These are phyloP conservation scores for Hippopotamus amphibius DNA, from an alignment of 2,113 vertebrate species.

Conservation along the genomic window DNA sequence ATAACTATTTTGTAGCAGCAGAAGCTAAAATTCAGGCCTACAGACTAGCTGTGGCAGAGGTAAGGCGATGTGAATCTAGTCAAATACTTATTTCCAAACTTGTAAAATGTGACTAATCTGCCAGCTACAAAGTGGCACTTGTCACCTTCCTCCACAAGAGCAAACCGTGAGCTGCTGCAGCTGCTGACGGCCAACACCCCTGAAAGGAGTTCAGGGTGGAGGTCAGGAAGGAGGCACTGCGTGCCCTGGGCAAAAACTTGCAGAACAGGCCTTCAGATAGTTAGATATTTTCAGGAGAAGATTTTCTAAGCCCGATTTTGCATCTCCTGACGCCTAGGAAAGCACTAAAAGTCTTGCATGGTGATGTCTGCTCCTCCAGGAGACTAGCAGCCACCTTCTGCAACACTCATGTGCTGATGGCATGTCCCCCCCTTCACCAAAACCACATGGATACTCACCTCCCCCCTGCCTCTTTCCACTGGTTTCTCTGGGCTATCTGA, in stretches of 20 bases:
- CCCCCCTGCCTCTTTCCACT: background rate
- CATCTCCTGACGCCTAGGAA: background rate
- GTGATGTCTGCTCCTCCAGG: background rate
- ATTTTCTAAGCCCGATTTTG: background rate
- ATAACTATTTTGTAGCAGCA: conserved; percentile 3
- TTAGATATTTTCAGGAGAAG: background rate
- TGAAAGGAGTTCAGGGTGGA: background rate
- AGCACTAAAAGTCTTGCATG: background rate
- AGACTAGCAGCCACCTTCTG: background rate
- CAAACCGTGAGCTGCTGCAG: background rate
- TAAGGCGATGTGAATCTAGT: background rate
- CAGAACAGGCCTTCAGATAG: background rate
- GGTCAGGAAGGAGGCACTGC: background rate
- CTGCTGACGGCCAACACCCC: background rate
- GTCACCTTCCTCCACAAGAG: background rate
- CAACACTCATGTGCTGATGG: background rate
- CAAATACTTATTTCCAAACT: background rate
- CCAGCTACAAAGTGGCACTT: background rate
- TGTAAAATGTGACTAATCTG: background rate
- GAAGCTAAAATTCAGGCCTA: background rate
- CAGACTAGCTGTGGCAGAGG: background rate
- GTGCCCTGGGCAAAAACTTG: background rate
- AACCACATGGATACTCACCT: background rate
- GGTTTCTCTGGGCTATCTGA: background rate
- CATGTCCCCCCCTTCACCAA: background rate